Base-by-base conservation (phyloP, 2,797 vertebrate species). In the Tenualosa ilisha region DNA sequence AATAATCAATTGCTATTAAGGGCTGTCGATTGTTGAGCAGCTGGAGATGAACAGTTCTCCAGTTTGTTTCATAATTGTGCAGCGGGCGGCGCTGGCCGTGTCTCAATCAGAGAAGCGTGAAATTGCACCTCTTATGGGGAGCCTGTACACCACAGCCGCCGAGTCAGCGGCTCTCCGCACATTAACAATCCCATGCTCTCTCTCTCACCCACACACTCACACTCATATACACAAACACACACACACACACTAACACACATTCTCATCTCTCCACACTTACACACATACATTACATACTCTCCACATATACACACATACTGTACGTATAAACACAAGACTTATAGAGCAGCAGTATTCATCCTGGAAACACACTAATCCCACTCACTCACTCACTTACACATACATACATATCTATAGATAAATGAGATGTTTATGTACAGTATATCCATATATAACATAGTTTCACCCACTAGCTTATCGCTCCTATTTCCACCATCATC, bases 1-100 rank as follows among this genome's bases (percentile, higher is more conserved):
- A 92, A 92, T 93, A 92, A 93, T 92, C 91, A 91, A 91, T 91
- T 90, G 90, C 89, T 86, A 91, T 90, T 91, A 91, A 87, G 90
- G 85, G 79, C 50, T 84, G 86, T 86, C 88, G 85, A 79, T 83
- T 82, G 63, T 75, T 81, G 86, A 86, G 85, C 88, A 84, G 63
- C 72, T 83, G 86, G 85, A 84, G 86, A 84, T 86, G 84, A 88
- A 84, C 84, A 85, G 83, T 37, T n/a, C 49, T 54, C 31, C 40
- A 37, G 22, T 24, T 83, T 37, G 82, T 37, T 84, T 85, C 83
- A 87, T 86, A 84, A 84, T 83, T 31, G 85, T 85, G 83, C 65
- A 54, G 53, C 43, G 81, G 79, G 81, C 72, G 79, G 65, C 50
- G 40, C 13, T 12, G 37, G 40, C 89, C 75, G 75, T 61, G 87